Evolutionary conservation across 2,797 vertebrate species (phyloP).

Genomic region (Lacerta bilineata): DNA sequence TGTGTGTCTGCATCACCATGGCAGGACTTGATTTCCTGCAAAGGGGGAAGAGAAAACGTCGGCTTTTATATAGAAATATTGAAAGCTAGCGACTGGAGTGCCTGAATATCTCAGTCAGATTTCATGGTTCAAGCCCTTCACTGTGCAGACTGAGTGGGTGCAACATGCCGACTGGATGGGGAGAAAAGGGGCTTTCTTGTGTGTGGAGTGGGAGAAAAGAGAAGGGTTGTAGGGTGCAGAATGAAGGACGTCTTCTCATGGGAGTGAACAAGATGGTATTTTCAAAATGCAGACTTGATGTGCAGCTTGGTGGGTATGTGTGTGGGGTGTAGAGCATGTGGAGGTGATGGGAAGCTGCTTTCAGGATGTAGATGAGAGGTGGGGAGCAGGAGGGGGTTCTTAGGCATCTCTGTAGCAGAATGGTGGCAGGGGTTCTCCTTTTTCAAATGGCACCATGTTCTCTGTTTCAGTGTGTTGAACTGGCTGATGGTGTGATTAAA

Average conservation of each 20-base stretch:
- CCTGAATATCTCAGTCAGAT: constrained; percentile 58
- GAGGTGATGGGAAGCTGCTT: constrained; percentile 61
- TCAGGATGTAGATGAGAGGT: constrained; percentile 41
- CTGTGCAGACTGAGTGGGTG: constrained; percentile 55
- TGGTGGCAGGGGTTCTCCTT: constrained; percentile 59
- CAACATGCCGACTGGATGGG: constrained; percentile 61
- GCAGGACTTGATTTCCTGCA: constrained; percentile 48
- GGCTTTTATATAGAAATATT: constrained; percentile 62
- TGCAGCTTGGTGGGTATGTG: neutral
- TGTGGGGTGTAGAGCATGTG: constrained; percentile 35
- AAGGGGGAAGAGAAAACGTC: constrained; percentile 19
- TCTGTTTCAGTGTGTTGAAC: constrained; percentile 27
- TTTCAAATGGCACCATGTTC: constrained; percentile 49
- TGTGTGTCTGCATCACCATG: constrained; percentile 35
- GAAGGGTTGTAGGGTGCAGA: constrained; percentile 53
- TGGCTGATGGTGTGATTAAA: constrained; percentile 20
- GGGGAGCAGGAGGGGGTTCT: constrained; percentile 52
- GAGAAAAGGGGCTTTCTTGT: constrained; percentile 49
- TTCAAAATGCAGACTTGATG: constrained; percentile 14
- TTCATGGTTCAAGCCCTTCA: constrained; percentile 59
- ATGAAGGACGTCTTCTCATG: constrained; percentile 27
- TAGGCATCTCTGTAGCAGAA: constrained; percentile 55
- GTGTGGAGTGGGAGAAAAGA: constrained; percentile 64
- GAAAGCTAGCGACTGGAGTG: constrained; percentile 54
- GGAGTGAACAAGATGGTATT: fast-evolving